phyloP scores from a whole-genome alignment of 2,888 invertebrate species.

The Gastracanthus pulcherrimus region DNA sequence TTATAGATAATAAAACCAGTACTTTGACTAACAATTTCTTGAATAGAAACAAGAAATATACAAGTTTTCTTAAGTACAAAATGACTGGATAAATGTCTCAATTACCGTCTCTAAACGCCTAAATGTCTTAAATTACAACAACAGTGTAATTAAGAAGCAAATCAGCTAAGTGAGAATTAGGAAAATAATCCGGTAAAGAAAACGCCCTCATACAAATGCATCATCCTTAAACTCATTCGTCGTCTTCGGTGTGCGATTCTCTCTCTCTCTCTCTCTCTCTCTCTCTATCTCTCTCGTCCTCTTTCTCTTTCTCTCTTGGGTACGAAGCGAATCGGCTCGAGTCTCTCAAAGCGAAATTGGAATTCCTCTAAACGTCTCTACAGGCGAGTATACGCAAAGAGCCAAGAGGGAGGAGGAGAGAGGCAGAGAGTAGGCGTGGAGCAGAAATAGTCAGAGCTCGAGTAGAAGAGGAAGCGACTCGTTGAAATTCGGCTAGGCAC shows the following conservation, averaged over 20 bases:
- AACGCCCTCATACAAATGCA: not conserved
- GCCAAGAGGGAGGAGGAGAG: too few relatives aligned
- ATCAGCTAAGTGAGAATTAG: not conserved
- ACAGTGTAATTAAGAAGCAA: not conserved
- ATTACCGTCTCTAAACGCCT: not conserved
- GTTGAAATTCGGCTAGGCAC: slow-evolving; percentile 21
- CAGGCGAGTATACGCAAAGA: not conserved
- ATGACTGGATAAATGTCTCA: not conserved
- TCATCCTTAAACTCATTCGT: too few relatives aligned
- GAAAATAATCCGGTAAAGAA: not conserved
- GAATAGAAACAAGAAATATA: too few relatives aligned
- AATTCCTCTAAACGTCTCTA: slow-evolving; percentile 21
- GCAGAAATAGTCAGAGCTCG: not conserved
- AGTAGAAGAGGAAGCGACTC: slow-evolving; percentile 1
- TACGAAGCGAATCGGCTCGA: not conserved
- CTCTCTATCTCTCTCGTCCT: not conserved
- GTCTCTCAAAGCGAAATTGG: slow-evolving; percentile 32
- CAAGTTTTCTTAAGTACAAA: too few relatives aligned
- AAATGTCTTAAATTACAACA: not conserved
- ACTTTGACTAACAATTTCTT: too few relatives aligned
- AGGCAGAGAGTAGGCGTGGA: not conserved
- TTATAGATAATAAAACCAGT: too few relatives aligned
- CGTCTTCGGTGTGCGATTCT: not conserved
- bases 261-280: not conserved
- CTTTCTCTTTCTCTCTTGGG: not conserved